Base-by-base conservation (phyloP, 2,113 vertebrate genomes). In the Oceanites oceanicus region DNA sequence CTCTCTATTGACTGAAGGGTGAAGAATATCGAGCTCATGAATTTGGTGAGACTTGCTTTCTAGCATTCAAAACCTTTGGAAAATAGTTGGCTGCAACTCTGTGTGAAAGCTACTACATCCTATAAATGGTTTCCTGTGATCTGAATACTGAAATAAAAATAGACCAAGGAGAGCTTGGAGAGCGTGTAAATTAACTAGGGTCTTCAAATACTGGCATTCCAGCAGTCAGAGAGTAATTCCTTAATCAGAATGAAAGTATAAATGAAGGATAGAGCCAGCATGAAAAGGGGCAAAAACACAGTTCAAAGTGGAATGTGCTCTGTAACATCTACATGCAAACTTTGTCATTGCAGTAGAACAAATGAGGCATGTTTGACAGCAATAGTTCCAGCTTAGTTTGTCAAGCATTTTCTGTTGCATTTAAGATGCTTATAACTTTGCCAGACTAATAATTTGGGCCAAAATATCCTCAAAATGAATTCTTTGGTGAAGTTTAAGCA, bases 81-180 rank as follows among this genome's bases (percentile, higher is more conserved):
- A 87, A 85, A 91, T 2, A 85, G 68, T 32, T 92, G 76, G 34
- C 73, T 78, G 32, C 49, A 92, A 79, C 73, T 89, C 79, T 42
- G 2, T 81, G 21, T 91, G 83, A 94, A 93, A 94, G 56, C 42
- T 63, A 59, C 45, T 53, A 30, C 0, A 0, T n/a, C 42, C 55
- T 86, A 45, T 14, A 83, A 80, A 80, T 63, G 75, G 47, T 47
- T 86, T 72, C 49, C 44, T 65, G 86, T 89, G 56, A 89, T 84
- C 47, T 63, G 72, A 94, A 92, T 65, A 47, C 55, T 53, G 55
- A 95, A 88, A 87, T 71, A 88, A 88, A 95, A 95, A 78, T 18
- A 4, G 15, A 81, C 61, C 20, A 75, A 92, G 74, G 65, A 88
- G 75, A 22, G 38, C 38, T 27, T 29, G 7, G 36, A 88, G 56